Base-by-base conservation (phyloP, 1,140 invertebrate genomes). In the Parasteatoda tepidariorum region DNA sequence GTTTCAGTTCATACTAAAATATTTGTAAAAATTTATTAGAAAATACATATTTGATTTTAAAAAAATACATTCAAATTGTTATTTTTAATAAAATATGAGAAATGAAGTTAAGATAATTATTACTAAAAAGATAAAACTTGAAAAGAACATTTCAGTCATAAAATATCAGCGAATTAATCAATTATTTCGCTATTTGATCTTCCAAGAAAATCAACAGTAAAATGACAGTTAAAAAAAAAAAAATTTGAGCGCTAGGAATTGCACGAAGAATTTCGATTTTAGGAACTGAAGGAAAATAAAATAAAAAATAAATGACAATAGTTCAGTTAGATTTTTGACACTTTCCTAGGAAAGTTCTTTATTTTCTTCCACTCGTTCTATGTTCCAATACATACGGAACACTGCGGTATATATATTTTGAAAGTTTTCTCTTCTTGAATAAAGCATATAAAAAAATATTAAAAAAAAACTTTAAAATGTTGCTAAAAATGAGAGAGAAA, bases 331-430 rank as follows among this genome's bases (percentile, higher is more conserved):
- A 70, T 62, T 68, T 82, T 82, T 82, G 78, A 82, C 78, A 82
- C 78, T 71, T 82, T 26, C 26, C 22, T 4, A n/a, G 38, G 68
- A 79, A 68, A n/a, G 24, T 3, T 61, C 41, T 30, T 66, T 61
- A 22, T 61, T 75, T 62, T 75, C 13, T 31, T 26, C 24, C 22
- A 33, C 6, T 9, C 18, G 26, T 71, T 4, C 62, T 82, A 82
- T 82, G 67, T 82, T 82, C 57, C 24, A 70, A 67, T 41, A 82
- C 78, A 82, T 70, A 70, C 54, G 66, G 62, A 82, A 71, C 66
- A 82, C 38, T 48, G 34, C 66, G 26, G 78, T 82, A 82, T 82
- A 82, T 48, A 48, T 82, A 82, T 82, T 82, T 82, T 82, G 78
- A 82, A 82, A 48, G 78, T 82, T 82, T 67, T 66, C 34, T 33